Percentiles rank a stretch among this genome's conserved stretches.
Conservation (phyloP, 2,113 vertebrate genomes). For the Rhea americana region DNA sequence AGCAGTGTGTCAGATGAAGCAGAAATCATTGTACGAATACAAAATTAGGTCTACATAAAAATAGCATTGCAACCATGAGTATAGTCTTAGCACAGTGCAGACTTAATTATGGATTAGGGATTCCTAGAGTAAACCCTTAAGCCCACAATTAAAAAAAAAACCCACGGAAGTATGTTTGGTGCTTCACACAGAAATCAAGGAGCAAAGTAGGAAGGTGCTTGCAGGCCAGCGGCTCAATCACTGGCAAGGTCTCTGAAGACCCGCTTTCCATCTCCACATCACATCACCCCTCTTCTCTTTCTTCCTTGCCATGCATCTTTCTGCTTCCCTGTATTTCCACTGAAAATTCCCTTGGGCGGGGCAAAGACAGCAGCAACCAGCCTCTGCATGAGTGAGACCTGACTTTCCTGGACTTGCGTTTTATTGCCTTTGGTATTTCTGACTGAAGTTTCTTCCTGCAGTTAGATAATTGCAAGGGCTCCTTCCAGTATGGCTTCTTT, state of each 20-base stretch:
- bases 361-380: fast-evolving
- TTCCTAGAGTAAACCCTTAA: not conserved
- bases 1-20: not conserved
- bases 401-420: not conserved
- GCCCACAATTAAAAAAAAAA: not conserved
- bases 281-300: not conserved
- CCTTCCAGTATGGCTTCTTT: slow-evolving; percentile 1
- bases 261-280: not conserved
- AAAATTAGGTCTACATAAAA: not conserved
- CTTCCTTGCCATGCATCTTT: not conserved
- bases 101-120: not conserved
- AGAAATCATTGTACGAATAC: not conserved
- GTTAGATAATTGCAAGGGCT: not conserved
- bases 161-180: not conserved
- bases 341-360: not conserved
- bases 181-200: not conserved
- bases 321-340: not conserved
- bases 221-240: not conserved
- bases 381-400: not conserved
- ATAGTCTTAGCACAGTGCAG: not conserved
- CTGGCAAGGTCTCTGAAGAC: not conserved
- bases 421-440: not conserved
- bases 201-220: not conserved
- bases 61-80: not conserved
- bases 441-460: not conserved